Evolutionary conservation across 2,888 invertebrate species (phyloP).

Genomic region (Phanerotoma sp.): DNA sequence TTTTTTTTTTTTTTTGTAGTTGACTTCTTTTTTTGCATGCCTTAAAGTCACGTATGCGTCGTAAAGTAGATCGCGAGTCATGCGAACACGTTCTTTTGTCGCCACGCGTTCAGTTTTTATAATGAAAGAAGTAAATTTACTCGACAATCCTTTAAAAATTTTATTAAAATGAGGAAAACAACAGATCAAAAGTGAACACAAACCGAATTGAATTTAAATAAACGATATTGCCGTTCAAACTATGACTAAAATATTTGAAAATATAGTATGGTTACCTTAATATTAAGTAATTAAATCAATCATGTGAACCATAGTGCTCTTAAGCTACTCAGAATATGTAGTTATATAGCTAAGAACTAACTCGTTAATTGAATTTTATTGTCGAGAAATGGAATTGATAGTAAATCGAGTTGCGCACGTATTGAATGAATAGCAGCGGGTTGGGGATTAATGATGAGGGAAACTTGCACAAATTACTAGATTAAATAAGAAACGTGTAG

Average conservation of each 20-base stretch:
- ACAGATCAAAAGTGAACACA: too few relatives aligned
- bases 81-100: conserved; percentile 30
- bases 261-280: too few relatives aligned
- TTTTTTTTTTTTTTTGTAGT: conserved; percentile 15
- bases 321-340: too few relatives aligned
- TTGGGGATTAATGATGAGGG: too few relatives aligned
- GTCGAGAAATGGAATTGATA: background rate
- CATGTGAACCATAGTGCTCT: too few relatives aligned
- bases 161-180: background rate
- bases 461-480: background rate
- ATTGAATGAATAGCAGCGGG: background rate
- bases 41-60: conserved; percentile 48
- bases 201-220: too few relatives aligned
- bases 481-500: background rate
- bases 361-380: background rate
- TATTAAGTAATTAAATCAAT: too few relatives aligned
- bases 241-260: too few relatives aligned
- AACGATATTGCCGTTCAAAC: too few relatives aligned
- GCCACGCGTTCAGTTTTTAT: conserved; percentile 36
- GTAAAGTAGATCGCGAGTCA: conserved; percentile 49
- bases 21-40: conserved; percentile 19
- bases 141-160: conserved; percentile 23
- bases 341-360: background rate
- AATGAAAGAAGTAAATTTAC: conserved; percentile 36
- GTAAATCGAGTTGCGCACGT: background rate